Evolutionary conservation across 30 jellyfish, hydroid and myxozoan species (phyloP).

Genomic region (Nemopilema nomurai): DNA sequence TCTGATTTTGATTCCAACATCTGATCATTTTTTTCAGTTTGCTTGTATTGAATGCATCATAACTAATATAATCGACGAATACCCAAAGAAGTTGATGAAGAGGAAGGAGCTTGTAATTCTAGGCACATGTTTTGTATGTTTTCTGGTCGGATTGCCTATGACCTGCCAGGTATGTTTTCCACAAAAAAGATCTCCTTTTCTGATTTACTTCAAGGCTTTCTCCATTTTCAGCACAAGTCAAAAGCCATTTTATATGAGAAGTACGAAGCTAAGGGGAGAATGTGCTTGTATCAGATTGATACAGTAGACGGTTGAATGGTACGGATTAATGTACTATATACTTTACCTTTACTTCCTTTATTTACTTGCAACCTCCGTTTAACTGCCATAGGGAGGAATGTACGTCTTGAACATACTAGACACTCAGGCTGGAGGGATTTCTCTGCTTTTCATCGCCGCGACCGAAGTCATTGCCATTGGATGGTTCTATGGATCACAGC

Average conservation of each 20-base stretch:
- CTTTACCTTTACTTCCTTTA: neutral
- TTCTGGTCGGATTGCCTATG: conserved; percentile 66
- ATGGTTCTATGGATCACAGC: conserved; percentile 90
- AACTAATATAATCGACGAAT: conserved; percentile 76
- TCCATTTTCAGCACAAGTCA: too few relatives aligned
- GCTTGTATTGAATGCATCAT: conserved; percentile 84
- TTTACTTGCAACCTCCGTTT: neutral
- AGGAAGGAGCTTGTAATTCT: conserved; percentile 74
- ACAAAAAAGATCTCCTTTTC: neutral
- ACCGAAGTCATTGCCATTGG: conserved; percentile 83
- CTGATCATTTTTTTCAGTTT: conserved; percentile 29
- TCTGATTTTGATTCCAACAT: neutral
- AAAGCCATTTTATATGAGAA: too few relatives aligned
- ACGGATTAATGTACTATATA: too few relatives aligned
- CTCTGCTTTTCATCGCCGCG: conserved; percentile 82
- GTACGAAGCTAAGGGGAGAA: too few relatives aligned
- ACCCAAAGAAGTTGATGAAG: conserved; percentile 64
- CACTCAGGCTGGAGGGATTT: conserved; percentile 90
- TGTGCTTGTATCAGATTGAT: too few relatives aligned
- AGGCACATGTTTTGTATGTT: conserved; percentile 52
- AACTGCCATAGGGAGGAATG: conserved; percentile 76
- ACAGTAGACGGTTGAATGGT: too few relatives aligned
- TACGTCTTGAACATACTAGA: conserved; percentile 80
- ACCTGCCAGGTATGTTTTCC: conserved; percentile 60
- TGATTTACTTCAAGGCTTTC: too few relatives aligned